These are phyloP conservation scores for Craniophora ligustri DNA, from an alignment of 2,888 invertebrate genomes.

Conservation along the genomic window DNA sequence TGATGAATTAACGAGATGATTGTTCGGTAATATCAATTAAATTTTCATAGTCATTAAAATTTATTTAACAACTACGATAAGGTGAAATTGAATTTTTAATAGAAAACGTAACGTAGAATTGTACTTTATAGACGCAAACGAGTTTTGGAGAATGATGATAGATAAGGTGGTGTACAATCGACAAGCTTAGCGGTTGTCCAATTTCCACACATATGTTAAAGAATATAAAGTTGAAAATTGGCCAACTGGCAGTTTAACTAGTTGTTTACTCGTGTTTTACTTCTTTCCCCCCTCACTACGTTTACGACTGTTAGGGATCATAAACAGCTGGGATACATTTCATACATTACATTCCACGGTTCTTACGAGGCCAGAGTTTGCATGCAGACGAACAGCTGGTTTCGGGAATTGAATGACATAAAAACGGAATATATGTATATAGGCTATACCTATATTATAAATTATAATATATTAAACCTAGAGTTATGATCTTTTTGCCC, in stretches of 20 bases:
- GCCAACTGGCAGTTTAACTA: too few species aligned
- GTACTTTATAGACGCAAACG: neutral
- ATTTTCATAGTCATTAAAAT: neutral
- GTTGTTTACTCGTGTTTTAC: neutral
- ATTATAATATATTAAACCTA: too few species aligned
- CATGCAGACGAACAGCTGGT: constrained; percentile 2
- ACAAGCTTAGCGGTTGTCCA: neutral
- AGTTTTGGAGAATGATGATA: neutral
- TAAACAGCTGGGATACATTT: constrained; percentile 20
- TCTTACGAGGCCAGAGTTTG: neutral
- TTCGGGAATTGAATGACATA: neutral
- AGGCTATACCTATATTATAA: too few species aligned
- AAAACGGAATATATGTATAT: neutral
- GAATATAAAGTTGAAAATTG: neutral
- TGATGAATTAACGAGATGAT: neutral
- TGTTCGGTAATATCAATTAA: neutral
- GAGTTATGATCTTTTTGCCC: too few species aligned
- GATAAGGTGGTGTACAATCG: neutral
- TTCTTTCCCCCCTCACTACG: constrained; percentile 2
- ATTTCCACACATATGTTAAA: neutral
- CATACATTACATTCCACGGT: constrained; percentile 2
- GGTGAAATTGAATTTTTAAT: neutral
- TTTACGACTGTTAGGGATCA: constrained; percentile 7
- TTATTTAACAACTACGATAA: neutral
- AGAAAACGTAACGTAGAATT: neutral